These are phyloP conservation scores for Serrognathus titanus DNA, from an alignment of 2,888 invertebrate genomes.

Conservation along the genomic window DNA sequence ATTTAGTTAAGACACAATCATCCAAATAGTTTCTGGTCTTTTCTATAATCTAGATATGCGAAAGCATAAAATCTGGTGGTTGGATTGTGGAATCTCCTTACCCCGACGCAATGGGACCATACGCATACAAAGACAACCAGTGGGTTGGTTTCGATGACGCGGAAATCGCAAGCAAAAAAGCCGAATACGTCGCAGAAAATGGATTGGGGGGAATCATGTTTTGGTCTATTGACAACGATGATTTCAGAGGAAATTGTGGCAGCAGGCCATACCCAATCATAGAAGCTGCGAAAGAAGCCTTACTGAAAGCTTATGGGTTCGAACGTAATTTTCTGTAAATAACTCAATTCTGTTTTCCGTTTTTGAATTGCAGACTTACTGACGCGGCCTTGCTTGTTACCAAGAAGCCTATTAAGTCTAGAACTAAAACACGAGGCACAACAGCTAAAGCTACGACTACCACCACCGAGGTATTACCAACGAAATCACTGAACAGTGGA, in stretches of 20 bases:
- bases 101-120: slow-evolving; percentile 82
- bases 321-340: background rate
- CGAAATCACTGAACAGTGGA: slow-evolving; percentile 23
- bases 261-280: slow-evolving; percentile 85
- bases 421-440: slow-evolving; percentile 33
- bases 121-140: slow-evolving; percentile 81
- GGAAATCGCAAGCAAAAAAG: slow-evolving; percentile 76
- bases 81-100: slow-evolving; percentile 85
- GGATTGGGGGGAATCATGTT: slow-evolving; percentile 89
- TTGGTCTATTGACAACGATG: slow-evolving; percentile 93
- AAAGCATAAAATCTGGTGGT: slow-evolving; percentile 68
- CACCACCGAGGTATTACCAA: slow-evolving; percentile 18
- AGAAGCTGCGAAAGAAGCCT: slow-evolving; percentile 83
- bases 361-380: slow-evolving; percentile 31
- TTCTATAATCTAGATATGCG: slow-evolving; percentile 67
- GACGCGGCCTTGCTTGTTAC: slow-evolving; percentile 45
- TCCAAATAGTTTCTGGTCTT: too few relatives aligned
- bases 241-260: slow-evolving; percentile 87
- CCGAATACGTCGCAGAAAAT: slow-evolving; percentile 79
- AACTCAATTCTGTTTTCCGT: background rate
- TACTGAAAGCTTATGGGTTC: slow-evolving; percentile 56
- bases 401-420: slow-evolving; percentile 40
- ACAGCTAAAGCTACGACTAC: slow-evolving; percentile 29
- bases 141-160: slow-evolving; percentile 94
- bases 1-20: background rate